These are phyloP conservation scores for Psettodes erumei DNA, from an alignment of 2,113 vertebrate species.

Conservation along the genomic window DNA sequence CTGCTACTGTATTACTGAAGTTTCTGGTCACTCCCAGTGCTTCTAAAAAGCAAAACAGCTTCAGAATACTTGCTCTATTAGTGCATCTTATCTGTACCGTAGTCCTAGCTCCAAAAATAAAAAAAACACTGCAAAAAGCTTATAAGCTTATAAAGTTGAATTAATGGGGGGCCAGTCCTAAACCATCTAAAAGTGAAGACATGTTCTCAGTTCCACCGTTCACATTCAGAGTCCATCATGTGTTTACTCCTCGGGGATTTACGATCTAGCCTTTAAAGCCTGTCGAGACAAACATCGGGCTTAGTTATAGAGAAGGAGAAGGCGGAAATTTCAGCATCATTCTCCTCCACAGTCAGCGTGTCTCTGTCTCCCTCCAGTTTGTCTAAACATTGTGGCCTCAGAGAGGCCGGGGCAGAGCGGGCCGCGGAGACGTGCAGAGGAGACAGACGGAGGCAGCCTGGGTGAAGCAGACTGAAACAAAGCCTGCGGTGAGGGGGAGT, in stretches of 20 bases:
- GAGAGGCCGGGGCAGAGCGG: slow-evolving; percentile 28
- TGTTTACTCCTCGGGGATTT: slow-evolving; percentile 51
- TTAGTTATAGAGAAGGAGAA: slow-evolving; percentile 22
- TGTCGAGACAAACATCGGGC: slow-evolving; percentile 45
- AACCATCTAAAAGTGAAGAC: not conserved
- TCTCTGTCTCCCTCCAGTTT: slow-evolving; percentile 48
- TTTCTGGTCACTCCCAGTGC: not conserved
- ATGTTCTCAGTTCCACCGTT: slow-evolving; percentile 14
- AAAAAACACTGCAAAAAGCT: not conserved
- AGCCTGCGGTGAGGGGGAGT: slow-evolving; percentile 51
- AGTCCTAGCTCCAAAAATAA: too few species aligned
- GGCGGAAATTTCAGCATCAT: slow-evolving; percentile 36
- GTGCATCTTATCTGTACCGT: not conserved
- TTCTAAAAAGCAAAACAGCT: not conserved
- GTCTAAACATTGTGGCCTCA: slow-evolving; percentile 67
- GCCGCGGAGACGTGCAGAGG: slow-evolving; percentile 46
- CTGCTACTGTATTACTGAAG: not conserved
- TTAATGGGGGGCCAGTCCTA: not conserved
- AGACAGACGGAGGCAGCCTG: slow-evolving; percentile 48
- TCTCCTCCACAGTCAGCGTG: slow-evolving; percentile 38
- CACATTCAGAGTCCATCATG: slow-evolving; percentile 17
- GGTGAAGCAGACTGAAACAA: slow-evolving; percentile 52
- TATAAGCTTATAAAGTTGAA: slow-evolving; percentile 6
- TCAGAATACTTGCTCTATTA: not conserved
- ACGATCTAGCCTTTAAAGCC: slow-evolving; percentile 37